Evolutionary conservation across 2,888 invertebrate genomes (phyloP), one percentile per base, ranked within the genome.

Genomic region (Girardia tigrina): DNA sequence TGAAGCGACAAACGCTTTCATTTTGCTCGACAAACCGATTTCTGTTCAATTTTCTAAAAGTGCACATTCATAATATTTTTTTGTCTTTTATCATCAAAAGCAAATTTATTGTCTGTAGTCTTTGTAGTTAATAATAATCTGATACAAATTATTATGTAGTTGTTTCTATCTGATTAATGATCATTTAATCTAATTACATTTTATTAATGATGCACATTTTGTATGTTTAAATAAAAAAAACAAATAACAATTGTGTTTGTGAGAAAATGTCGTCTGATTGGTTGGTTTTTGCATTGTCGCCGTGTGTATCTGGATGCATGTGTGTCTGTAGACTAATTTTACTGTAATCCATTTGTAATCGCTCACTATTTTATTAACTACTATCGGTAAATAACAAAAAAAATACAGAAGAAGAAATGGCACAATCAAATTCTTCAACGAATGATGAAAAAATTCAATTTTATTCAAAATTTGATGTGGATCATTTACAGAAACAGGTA

Each of bases 401-500:
- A 8, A 56, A 56, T 56, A 20, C 6, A 56, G 56, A 56, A n/a
- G n/a, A n/a, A 16, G 23, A n/a, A 56, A 56, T 56, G 56, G n/a
- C 56, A 16, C 56, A 56, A 16, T 6, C 23, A 12, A 56, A 56
- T 56, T 4, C 56, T 56, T 23, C 4, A 56, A 12, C n/a, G 23
- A 56, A 20, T n/a, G 56, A 56, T 12, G 56, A 56, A 56, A 56
- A n/a, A 56, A 56, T 56, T 20, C n/a, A 4, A 12, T 56, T 4
- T 56, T 56, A 56, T 56, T 56, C 56, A 4, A n/a, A 56, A 56
- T 56, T 56, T 56, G n/a, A 56, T 56, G n/a, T 23, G n/a, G 23
- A 56, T 20, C 20, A 56, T 20, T 56, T 56, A 16, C 20, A 56
- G 23, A 56, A 20, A 20, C 56, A 56, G n/a, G 56, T 56, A 56